Evolutionary conservation across 37 sponge, comb jelly and placozoan species (phyloP), one percentile per base, ranked within the genome.

Genomic region (Tethya wilhelma): DNA sequence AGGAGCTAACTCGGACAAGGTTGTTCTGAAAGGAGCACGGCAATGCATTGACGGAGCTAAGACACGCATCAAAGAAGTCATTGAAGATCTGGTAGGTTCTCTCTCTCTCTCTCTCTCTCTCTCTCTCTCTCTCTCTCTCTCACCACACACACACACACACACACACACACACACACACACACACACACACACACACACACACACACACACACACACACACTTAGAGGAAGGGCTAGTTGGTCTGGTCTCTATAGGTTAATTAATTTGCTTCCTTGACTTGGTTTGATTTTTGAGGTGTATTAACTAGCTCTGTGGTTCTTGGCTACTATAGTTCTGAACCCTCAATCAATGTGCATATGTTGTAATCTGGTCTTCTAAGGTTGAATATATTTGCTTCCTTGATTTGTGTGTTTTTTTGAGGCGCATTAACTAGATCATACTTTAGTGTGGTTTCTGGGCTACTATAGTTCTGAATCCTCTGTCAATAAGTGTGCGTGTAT

Each of bases 41-140:
- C 84, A 91, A 36, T 95, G 95, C 69, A 80, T 95, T 12, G 82
- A 87, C 25, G 82, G 89, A 23, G 92, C 92, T 32, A 91, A 91
- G 70, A 28, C 68, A 5, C 69, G 76, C n/a, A 85, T 95, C 43
- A 26, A 58, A 20, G 95, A 95, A 60, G 42, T 91, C 37, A 65
- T 95, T n/a, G 86, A 84, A 38, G 92, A 95, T 14, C 56, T 95
- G 82, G 95, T 94, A 59, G 46, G 91, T 72, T 19, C 62, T 60
- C 25, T 60, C 62, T 60, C 62, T 44, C 73, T 23, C 55, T 44
- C 55, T 44, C 55, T 72, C 73, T 44, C 73, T 23, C 73, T 72
- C 55, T 26, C 32, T 12, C 34, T 55, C 59, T 55, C 58, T 74
- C 55, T 55, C 36, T 49, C 59, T 55, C 59, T 3, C 34, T 74